Evolutionary conservation across 2,888 invertebrate species (phyloP).

Genomic region (Meganola albula): DNA sequence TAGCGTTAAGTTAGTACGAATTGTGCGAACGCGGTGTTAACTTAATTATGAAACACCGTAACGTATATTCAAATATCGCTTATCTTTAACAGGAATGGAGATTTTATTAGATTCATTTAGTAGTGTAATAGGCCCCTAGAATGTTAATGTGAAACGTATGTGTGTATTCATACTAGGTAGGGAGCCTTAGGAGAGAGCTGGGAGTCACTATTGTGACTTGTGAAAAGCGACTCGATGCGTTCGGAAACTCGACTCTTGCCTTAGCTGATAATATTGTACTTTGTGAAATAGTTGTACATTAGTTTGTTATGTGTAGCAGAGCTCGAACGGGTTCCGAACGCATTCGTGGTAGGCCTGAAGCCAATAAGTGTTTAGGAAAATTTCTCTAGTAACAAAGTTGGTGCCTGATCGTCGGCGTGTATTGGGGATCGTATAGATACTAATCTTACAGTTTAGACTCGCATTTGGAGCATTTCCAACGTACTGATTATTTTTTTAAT

Average conservation of each 20-base stretch:
- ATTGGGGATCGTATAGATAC: slow-evolving; percentile 45
- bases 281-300: too few relatives aligned
- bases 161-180: slow-evolving; percentile 30
- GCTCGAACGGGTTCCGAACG: slow-evolving; percentile 32
- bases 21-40: slow-evolving; percentile 46
- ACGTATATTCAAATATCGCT: slow-evolving; percentile 41
- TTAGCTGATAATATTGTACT: not conserved
- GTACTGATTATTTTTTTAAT: slow-evolving; percentile 71
- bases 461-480: slow-evolving; percentile 64
- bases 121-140: slow-evolving; percentile 44
- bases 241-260: not conserved
- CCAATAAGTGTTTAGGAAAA: slow-evolving; percentile 62
- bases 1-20: slow-evolving; percentile 69
- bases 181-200: slow-evolving; percentile 36
- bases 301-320: slow-evolving; percentile 25
- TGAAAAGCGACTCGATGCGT: not conserved
- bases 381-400: slow-evolving; percentile 67
- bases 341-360: slow-evolving; percentile 34
- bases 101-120: slow-evolving; percentile 44
- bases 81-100: slow-evolving; percentile 38
- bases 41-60: slow-evolving; percentile 39
- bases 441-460: slow-evolving; percentile 42
- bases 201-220: slow-evolving; percentile 15
- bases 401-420: slow-evolving; percentile 64
- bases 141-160: slow-evolving; percentile 33